Conservation (phyloP, 1,140 invertebrate species). For the Drosophila sturtevanti region DNA sequence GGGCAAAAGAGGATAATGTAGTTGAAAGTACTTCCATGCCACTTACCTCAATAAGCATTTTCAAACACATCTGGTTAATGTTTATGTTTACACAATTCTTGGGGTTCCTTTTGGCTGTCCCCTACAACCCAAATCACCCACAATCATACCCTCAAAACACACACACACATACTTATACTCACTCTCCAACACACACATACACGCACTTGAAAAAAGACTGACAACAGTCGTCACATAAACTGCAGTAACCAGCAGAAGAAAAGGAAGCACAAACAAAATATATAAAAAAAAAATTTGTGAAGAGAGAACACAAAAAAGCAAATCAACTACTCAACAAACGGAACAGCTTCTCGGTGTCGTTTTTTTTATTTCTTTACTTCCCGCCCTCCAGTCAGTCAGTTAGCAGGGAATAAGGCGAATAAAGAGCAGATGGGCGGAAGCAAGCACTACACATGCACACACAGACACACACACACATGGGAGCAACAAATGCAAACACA, state of each 20-base stretch:
- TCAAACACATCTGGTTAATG: slow-evolving; percentile 26
- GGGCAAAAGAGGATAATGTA: background rate
- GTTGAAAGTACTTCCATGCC: slow-evolving; percentile 4
- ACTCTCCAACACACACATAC: slow-evolving; percentile 18
- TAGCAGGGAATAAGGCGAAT: slow-evolving; percentile 47
- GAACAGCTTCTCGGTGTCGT: background rate
- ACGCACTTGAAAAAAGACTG: slow-evolving; percentile 43
- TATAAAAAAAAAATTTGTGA: background rate
- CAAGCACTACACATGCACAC: slow-evolving; percentile 15
- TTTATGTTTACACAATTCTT: slow-evolving; percentile 36
- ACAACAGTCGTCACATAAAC: slow-evolving; percentile 31
- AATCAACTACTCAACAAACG: background rate
- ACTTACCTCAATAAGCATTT: slow-evolving; percentile 3
- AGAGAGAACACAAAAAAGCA: background rate
- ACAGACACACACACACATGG: slow-evolving; percentile 6
- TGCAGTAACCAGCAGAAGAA: slow-evolving; percentile 20
- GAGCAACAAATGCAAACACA: background rate
- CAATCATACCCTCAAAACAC: background rate
- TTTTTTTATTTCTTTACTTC: background rate
- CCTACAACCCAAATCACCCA: background rate
- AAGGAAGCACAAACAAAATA: background rate
- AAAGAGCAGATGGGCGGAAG: slow-evolving; percentile 56
- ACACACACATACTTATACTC: slow-evolving; percentile 33
- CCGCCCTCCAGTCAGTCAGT: background rate
- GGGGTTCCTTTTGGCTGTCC: background rate